These are phyloP conservation scores for Melospiza melodia DNA, from an alignment of 2,113 vertebrate genomes.

Conservation along the genomic window DNA sequence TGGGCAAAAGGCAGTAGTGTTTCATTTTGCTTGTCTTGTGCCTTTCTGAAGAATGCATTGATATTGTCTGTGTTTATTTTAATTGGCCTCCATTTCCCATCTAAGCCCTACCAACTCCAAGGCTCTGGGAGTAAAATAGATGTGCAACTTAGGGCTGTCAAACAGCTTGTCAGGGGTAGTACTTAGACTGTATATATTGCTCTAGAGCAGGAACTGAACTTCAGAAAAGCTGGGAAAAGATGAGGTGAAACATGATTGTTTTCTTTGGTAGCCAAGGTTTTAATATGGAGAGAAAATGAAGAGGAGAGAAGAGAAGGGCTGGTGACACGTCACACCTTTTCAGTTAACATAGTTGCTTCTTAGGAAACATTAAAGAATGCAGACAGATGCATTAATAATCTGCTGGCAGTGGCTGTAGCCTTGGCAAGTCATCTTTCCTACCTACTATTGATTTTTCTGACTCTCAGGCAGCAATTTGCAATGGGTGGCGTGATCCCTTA, in stretches of 20 bases:
- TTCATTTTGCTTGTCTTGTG: constrained; percentile 58
- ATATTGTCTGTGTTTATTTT: constrained; percentile 66
- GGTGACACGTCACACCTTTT: constrained; percentile 63
- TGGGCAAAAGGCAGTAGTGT: constrained; percentile 46
- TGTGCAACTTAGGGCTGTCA: constrained; percentile 59
- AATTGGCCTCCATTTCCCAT: constrained; percentile 66
- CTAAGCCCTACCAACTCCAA: constrained; percentile 35
- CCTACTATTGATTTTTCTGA: constrained; percentile 54
- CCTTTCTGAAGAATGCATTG: constrained; percentile 62
- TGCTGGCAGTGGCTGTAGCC: constrained; percentile 40
- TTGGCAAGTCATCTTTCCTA: constrained; percentile 38
- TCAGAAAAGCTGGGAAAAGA: constrained; percentile 68
- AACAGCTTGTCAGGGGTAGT: constrained; percentile 63
- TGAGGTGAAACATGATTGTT: constrained; percentile 66
- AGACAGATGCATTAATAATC: constrained; percentile 64
- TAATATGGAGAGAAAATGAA: constrained; percentile 63
- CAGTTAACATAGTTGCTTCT: constrained; percentile 64
- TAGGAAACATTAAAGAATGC: constrained; percentile 67
- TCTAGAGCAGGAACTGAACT: constrained; percentile 56
- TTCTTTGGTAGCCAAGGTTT: constrained; percentile 69
- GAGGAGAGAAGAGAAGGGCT: constrained; percentile 63
- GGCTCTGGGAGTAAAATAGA: constrained; percentile 55
- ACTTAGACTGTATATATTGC: constrained; percentile 61
- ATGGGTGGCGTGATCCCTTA: not conserved
- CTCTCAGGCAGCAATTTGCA: constrained; percentile 37